Evolutionary conservation across 2,113 vertebrate species (phyloP), one percentile per base, ranked within the genome.

Genomic region (Cottus gobio): DNA sequence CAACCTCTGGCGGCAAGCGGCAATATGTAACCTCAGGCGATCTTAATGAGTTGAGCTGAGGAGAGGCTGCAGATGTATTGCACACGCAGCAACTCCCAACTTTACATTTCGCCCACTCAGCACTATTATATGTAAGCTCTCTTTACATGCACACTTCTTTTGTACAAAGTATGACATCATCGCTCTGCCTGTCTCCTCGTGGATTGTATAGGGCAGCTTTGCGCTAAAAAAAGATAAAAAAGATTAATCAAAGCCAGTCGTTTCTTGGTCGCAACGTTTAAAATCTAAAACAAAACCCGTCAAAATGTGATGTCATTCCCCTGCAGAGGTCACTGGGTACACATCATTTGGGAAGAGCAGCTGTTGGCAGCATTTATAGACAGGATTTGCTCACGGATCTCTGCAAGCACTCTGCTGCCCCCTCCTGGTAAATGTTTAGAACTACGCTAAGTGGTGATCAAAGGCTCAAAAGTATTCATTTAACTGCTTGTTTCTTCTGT

Each of bases 81-180:
- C 87, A 89, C 77, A 90, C 75, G 26, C 89, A 89, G 90, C 91
- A 88, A 34, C 63, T 85, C 30, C 28, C 34, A 86, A 88, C 82
- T 92, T 87, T 75, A 72, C 89, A 89, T 86, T 90, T 72, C 73
- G 65, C 77, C 16, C 54, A 60, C 44, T 88, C 90, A 87, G 89
- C 87, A 77, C 80, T 56, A 79, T 85, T 83, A 56, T 57, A 83
- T 87, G 75, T 75, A 77, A 84, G 77, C 79, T 71, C 9, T 20
- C 71, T 80, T 79, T 83, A 82, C 83, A 84, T 83, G 67, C 65
- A 79, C 44, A 22, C 81, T 75, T 65, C 54, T 26, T 88, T 64
- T 77, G 80, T 82, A 64, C 57, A 63, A 73, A 71, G 77, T 68
- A 91, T 90, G 92, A 92, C 90, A 91, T 93, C 91, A 93, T 89